Evolutionary conservation across 2,888 invertebrate genomes (phyloP).

Genomic region (Neria commutata): DNA sequence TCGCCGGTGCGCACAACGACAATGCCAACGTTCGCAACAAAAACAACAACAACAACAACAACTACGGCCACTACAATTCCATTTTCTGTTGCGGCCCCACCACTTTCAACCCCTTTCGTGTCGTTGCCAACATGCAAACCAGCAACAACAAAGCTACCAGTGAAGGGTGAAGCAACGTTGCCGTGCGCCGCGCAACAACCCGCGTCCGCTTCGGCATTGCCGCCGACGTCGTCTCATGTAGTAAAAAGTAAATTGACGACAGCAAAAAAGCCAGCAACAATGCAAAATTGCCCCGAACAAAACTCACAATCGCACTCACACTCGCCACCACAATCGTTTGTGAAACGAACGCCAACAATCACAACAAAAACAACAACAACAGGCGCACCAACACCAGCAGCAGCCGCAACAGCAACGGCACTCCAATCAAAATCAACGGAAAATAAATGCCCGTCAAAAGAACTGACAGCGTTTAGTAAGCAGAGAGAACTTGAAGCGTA

Average conservation of each 20-base stretch:
- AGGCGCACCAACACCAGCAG: background rate
- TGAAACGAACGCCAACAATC: constrained; percentile 23
- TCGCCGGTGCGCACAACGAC: background rate
- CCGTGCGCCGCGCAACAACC: constrained; percentile 9
- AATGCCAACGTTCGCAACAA: background rate
- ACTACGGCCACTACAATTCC: background rate
- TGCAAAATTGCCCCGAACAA: constrained; percentile 14
- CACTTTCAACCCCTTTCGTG: no score
- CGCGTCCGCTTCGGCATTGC: constrained; percentile 22
- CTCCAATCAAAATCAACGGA: constrained; percentile 38
- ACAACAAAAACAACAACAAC: background rate
- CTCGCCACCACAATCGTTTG: constrained; percentile 28
- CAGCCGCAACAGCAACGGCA: constrained; percentile 26
- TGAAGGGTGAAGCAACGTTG: background rate
- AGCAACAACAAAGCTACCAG: background rate
- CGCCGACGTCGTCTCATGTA: constrained; percentile 8
- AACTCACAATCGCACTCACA: constrained; percentile 21
- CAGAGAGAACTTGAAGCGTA: constrained; percentile 50
- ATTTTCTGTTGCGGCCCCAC: no score
- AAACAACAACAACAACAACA: background rate
- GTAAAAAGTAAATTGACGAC: constrained; percentile 12
- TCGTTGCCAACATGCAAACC: background rate
- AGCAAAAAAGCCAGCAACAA: background rate
- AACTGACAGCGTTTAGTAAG: constrained; percentile 48
- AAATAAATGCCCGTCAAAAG: constrained; percentile 49